Conservation (phyloP, 1,140 invertebrate genomes). For the Drosophila kepulauana region DNA sequence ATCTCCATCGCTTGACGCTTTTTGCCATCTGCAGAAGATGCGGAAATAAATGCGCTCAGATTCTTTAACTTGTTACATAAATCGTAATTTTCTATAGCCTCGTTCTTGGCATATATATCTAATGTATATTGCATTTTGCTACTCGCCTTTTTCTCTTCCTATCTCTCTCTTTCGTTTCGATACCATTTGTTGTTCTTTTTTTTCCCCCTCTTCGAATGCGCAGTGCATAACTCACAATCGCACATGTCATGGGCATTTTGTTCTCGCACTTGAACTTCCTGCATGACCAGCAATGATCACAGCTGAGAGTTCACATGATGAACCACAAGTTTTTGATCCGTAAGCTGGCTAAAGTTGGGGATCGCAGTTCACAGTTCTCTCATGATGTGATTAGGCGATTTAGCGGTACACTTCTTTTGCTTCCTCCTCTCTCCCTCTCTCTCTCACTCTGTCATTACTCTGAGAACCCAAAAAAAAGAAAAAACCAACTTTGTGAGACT, state of each 20-base stretch:
- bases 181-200: neutral
- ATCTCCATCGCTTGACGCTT: neutral
- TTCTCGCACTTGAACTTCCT: conserved; percentile 75
- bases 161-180: neutral
- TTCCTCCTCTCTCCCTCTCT: neutral
- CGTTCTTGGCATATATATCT: conserved; percentile 66
- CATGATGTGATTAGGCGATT: conserved; percentile 76
- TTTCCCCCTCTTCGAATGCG: too few relatives aligned
- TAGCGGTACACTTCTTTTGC: conserved; percentile 68
- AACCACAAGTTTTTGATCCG: conserved; percentile 21
- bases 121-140: conserved; percentile 79
- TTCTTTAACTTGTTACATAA: conserved; percentile 82
- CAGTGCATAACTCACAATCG: conserved; percentile 33
- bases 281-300: conserved; percentile 55
- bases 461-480: conserved; percentile 30
- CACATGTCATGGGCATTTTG: conserved; percentile 37
- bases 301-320: conserved; percentile 26
- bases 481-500: conserved; percentile 6
- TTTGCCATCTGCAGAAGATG: conserved; percentile 58
- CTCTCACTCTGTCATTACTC: conserved; percentile 9
- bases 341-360: neutral
- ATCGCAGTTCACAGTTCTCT: conserved; percentile 22
- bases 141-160: conserved; percentile 52
- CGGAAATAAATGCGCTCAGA: conserved; percentile 79
- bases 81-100: conserved; percentile 81